Evolutionary conservation across 2,888 invertebrate genomes (phyloP), one percentile per base, ranked within the genome.

Genomic region (Stratiomys singularior): DNA sequence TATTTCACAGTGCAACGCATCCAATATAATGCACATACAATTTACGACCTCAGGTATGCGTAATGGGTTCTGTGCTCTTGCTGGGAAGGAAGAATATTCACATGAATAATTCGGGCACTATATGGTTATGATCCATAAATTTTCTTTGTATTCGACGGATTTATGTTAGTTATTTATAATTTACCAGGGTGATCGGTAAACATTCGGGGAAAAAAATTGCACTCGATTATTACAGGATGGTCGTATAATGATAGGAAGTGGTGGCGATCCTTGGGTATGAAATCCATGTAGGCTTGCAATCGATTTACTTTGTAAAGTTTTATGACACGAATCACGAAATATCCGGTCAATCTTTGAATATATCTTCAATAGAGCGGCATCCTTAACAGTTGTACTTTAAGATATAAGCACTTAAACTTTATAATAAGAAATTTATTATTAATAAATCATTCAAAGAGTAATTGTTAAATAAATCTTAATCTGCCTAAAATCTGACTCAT

Each of bases 111-210:
- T 71, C 67, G 25, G 23, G 71, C 27, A 71, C 71, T 71, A 47
- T 67, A 67, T 71, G 71, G 71, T 71, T 71, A 71, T 52, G 71
- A 21, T 47, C 71, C 47, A 47, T 71, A 71, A 71, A 71, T 47
- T 71, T 71, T 27, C 47, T 25, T n/a, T 3, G 52, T 23, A 71
- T 52, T 64, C 64, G 64, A 64, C 23, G 21, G 64, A 64, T 64
- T 64, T 64, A 64, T 64, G 64, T 13, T 0, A 28, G 64, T 64
- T 64, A 64, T 64, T 64, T 64, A 18, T 30, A 30, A 30, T 64
- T 60, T 60, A 21, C 11, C 58, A n/a, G 5, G 58, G 23, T 60
- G 18, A 52, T 25, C 58, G 58, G 58, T 60, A 60, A 60, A 60
- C 58, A 60, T 18, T 60, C 58, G n/a, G n/a, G n/a, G n/a, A 25